Evolutionary conservation across 1,140 invertebrate genomes (phyloP).

Genomic region (Armadillidium nasatum): DNA sequence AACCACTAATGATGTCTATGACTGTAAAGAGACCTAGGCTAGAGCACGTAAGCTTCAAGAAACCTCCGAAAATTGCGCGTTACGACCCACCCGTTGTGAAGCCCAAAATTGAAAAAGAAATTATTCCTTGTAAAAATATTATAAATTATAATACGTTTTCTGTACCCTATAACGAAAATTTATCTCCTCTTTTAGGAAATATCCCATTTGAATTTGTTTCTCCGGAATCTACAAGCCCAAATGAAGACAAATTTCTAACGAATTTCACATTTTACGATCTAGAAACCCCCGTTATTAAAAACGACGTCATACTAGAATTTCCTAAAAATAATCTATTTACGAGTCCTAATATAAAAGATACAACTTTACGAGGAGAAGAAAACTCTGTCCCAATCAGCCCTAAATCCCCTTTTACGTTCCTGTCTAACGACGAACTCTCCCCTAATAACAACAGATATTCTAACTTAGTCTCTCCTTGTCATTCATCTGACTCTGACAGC

Average conservation of each 20-base stretch:
- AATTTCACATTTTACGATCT: constrained; percentile 35
- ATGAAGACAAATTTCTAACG: constrained; percentile 2
- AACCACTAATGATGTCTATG: constrained; percentile 44
- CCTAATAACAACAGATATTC: constrained; percentile 24
- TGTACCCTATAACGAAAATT: constrained; percentile 23
- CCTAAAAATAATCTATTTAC: constrained; percentile 35
- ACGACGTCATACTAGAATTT: constrained; percentile 44
- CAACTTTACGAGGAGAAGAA: constrained; percentile 35
- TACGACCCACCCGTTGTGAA: constrained; percentile 30
- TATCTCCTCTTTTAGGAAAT: constrained; percentile 29
- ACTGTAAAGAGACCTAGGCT: constrained; percentile 40
- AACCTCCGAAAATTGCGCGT: constrained; percentile 35
- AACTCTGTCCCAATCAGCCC: constrained; percentile 38
- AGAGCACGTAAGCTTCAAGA: constrained; percentile 27
- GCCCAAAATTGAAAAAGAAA: constrained; percentile 9
- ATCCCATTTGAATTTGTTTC: constrained; percentile 31
- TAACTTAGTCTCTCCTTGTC: constrained; percentile 25
- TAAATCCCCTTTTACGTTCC: constrained; percentile 19
- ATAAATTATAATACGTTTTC: constrained; percentile 10
- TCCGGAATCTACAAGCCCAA: background rate
- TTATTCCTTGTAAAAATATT: background rate
- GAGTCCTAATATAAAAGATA: constrained; percentile 24
- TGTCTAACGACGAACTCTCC: constrained; percentile 38
- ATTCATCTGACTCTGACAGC: background rate
- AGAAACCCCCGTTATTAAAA: constrained; percentile 39